Percentiles rank a stretch among this genome's conserved stretches.
Evolutionary conservation across 2,113 vertebrate genomes (phyloP).

Genomic region (Tragelaphus imberbis): DNA sequence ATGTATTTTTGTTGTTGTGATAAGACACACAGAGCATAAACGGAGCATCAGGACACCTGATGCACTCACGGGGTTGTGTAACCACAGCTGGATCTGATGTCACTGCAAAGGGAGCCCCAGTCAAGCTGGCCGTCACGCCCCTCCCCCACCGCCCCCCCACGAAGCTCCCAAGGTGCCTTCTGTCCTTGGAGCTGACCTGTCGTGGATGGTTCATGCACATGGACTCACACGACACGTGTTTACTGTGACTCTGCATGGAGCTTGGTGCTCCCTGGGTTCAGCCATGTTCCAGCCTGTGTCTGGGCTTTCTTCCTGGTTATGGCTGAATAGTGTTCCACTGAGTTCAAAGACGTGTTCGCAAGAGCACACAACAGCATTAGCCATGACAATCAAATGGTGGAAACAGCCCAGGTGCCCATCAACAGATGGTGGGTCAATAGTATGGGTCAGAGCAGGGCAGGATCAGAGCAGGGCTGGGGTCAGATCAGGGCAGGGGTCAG

Average conservation of each 20-base stretch:
- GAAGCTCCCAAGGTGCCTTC: neutral
- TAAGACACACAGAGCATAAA: rapidly evolving
- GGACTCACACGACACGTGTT: rapidly evolving
- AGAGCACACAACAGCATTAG: too few relatives aligned
- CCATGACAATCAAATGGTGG: neutral
- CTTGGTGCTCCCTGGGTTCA: rapidly evolving
- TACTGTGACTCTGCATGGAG: rapidly evolving
- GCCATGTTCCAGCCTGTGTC: rapidly evolving
- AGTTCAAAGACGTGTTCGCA: neutral
- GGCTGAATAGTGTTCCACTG: neutral
- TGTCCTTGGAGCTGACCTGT: neutral
- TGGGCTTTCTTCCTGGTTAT: rapidly evolving
- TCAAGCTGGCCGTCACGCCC: rapidly evolving
- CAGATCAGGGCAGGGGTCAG: too few relatives aligned
- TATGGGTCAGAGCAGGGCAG: neutral
- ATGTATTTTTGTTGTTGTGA: rapidly evolving
- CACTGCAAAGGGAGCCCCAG: rapidly evolving
- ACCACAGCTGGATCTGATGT: rapidly evolving
- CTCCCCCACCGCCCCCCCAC: neutral
- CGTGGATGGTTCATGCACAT: rapidly evolving
- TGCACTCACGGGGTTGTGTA: rapidly evolving
- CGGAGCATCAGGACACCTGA: rapidly evolving
- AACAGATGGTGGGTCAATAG: neutral
- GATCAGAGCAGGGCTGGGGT: too few relatives aligned
- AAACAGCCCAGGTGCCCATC: neutral